Evolutionary conservation across 2,888 invertebrate species (phyloP).

Genomic region (Alviniconcha strummeri): DNA sequence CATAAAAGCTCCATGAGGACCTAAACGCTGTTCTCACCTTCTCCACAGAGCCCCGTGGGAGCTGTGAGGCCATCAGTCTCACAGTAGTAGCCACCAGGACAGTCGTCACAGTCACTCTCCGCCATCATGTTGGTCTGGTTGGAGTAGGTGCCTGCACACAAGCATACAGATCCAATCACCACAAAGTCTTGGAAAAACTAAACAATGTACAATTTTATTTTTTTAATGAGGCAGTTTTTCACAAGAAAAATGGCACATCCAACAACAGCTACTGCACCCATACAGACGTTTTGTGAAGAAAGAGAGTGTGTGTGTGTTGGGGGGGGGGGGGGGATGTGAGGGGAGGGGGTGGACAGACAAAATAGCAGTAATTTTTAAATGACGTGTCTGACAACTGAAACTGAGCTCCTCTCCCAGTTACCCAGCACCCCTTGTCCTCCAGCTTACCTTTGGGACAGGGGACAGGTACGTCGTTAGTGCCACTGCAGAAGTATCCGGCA

Average conservation of each 20-base stretch:
- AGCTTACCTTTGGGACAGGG: conserved; percentile 64
- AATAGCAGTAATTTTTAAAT: too few relatives aligned
- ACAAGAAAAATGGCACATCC: too few relatives aligned
- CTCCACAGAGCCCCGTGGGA: conserved; percentile 65
- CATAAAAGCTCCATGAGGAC: too few relatives aligned
- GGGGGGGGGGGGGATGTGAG: background rate
- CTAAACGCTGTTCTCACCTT: conserved; percentile 44
- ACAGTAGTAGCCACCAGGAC: conserved; percentile 67
- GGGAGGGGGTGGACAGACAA: background rate
- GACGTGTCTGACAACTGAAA: too few relatives aligned
- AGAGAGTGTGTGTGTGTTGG: background rate
- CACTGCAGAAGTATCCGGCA: conserved; percentile 63
- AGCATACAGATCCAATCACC: too few relatives aligned
- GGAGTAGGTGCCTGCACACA: conserved; percentile 62
- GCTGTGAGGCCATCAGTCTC: conserved; percentile 59
- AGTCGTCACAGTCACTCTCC: conserved; percentile 56
- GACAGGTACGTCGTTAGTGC: conserved; percentile 53
- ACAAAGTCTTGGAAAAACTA: too few relatives aligned
- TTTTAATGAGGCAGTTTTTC: too few relatives aligned
- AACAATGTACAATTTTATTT: too few relatives aligned
- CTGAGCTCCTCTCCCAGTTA: too few relatives aligned
- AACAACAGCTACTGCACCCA: too few relatives aligned
- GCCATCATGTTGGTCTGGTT: conserved; percentile 59
- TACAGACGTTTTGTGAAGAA: too few relatives aligned
- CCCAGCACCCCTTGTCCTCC: too few relatives aligned